Percentiles rank a stretch among this genome's conserved stretches.
phyloP scores from a whole-genome alignment of 1,140 invertebrate species.

The Leptopilina boulardi region DNA sequence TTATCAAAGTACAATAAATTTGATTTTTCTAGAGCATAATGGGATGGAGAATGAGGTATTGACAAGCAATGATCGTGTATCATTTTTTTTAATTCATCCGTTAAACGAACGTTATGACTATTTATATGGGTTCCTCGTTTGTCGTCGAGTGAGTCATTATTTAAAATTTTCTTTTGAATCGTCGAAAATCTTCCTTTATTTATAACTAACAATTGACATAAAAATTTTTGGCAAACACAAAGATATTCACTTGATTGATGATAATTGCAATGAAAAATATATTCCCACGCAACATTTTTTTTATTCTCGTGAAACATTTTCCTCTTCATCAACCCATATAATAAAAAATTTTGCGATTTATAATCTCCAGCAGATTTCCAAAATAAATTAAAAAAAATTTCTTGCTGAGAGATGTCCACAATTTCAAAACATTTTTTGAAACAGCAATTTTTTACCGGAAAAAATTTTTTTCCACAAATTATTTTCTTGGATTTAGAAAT shows the following conservation, averaged over 20 bases:
- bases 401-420: background rate
- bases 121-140: background rate
- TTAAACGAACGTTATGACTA: background rate
- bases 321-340: background rate
- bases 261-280: background rate
- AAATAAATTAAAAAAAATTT: background rate
- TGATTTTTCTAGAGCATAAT: background rate
- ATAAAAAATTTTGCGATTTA: background rate
- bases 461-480: background rate
- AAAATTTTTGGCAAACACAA: background rate
- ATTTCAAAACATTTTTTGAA: background rate
- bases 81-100: too few species aligned
- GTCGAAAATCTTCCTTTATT: constrained; percentile 35
- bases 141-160: background rate
- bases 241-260: background rate
- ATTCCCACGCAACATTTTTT: background rate
- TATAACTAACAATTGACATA: constrained; percentile 1
- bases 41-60: background rate
- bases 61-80: too few species aligned
- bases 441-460: background rate
- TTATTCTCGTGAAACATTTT: background rate
- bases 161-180: constrained; percentile 12
- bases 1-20: constrained; percentile 8
- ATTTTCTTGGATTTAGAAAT: background rate
- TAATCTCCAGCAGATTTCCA: background rate